Conservation (phyloP, 1,140 invertebrate genomes). For the Aricia agestis region DNA sequence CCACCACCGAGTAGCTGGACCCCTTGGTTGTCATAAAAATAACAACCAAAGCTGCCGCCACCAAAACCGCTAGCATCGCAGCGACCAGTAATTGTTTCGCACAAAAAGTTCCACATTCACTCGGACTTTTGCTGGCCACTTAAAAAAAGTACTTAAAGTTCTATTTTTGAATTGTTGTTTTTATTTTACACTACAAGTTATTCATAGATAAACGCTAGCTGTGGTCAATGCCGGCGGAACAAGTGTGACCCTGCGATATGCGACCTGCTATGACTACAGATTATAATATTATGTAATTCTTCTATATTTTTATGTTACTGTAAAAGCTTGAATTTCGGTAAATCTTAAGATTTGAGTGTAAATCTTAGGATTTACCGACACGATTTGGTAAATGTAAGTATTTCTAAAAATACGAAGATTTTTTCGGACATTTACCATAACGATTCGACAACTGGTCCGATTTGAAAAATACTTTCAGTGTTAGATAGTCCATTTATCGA, state of each 20-base stretch:
- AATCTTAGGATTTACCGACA: no score
- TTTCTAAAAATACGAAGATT: no score
- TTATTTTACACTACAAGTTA: neutral
- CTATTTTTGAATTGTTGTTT: neutral
- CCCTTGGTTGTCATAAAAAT: constrained; percentile 56
- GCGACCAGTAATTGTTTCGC: constrained; percentile 60
- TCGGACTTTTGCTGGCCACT: constrained; percentile 28
- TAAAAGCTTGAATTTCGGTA: no score
- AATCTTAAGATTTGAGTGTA: no score
- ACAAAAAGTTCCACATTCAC: constrained; percentile 63
- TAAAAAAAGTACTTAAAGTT: constrained; percentile 18
- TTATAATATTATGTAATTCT: no score
- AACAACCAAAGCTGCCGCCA: constrained; percentile 50
- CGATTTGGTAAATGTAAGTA: no score
- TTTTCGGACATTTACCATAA: no score
- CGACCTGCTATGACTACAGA: constrained; percentile 60
- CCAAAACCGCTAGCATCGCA: constrained; percentile 53
- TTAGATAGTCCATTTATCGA: no score
- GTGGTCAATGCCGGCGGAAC: constrained; percentile 24
- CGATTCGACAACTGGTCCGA: no score
- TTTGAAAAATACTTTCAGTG: no score
- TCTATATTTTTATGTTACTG: no score
- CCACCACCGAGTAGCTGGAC: constrained; percentile 37
- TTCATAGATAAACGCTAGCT: neutral
- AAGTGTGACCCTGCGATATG: constrained; percentile 48